Conservation (phyloP, 2,888 invertebrate genomes). For the Mellilla xanthometata region DNA sequence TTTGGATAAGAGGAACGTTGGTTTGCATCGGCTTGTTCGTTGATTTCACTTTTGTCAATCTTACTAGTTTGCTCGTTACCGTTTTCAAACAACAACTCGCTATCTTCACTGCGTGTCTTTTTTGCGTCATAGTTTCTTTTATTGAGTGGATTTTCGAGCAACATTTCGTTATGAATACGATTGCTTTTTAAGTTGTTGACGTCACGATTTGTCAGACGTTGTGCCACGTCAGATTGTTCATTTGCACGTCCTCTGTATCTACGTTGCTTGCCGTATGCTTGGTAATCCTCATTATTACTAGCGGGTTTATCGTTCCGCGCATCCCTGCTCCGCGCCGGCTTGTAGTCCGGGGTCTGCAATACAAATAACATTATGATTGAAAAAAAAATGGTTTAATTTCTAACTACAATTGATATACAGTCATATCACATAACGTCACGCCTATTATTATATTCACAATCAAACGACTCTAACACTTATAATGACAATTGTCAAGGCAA, state of each 20-base stretch:
- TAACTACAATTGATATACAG: too few relatives aligned
- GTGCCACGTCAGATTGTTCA: slow-evolving; percentile 36
- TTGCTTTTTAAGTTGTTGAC: slow-evolving; percentile 32
- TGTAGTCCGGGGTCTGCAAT: slow-evolving; percentile 43
- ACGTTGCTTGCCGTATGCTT: slow-evolving; percentile 28
- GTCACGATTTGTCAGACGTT: slow-evolving; percentile 36
- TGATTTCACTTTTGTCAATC: slow-evolving; percentile 39
- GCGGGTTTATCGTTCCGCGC: slow-evolving; percentile 34
- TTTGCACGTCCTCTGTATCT: slow-evolving; percentile 37
- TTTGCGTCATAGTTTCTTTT: slow-evolving; percentile 39
- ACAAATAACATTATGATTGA: too few relatives aligned
- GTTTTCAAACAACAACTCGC: slow-evolving; percentile 46
- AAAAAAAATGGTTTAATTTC: too few relatives aligned
- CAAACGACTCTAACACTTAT: too few relatives aligned
- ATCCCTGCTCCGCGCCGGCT: slow-evolving; percentile 34
- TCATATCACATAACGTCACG: too few relatives aligned
- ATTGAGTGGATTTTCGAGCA: slow-evolving; percentile 33
- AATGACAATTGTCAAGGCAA: too few relatives aligned
- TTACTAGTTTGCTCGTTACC: slow-evolving; percentile 38
- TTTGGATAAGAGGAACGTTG: slow-evolving; percentile 32
- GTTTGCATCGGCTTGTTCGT: slow-evolving; percentile 38
- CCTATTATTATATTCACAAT: too few relatives aligned
- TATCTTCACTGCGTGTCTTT: slow-evolving; percentile 39
- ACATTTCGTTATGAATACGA: slow-evolving; percentile 30
- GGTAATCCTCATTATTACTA: slow-evolving; percentile 24